These are phyloP conservation scores for Drosophila tropicalis DNA, from an alignment of 1,140 invertebrate species.

Conservation along the genomic window DNA sequence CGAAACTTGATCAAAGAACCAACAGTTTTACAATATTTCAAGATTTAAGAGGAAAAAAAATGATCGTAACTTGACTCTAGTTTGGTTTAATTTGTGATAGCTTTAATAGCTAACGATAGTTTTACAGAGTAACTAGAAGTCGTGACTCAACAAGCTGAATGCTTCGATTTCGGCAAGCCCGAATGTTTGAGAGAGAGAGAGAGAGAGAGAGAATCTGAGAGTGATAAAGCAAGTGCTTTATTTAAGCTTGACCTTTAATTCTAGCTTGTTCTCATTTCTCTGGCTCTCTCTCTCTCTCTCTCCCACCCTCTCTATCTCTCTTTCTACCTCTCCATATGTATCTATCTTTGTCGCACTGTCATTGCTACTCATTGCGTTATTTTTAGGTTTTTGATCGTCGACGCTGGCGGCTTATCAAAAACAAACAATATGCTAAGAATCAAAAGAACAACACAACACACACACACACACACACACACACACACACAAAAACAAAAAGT, in stretches of 20 bases:
- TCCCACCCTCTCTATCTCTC: not conserved
- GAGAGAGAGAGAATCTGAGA: constrained; percentile 11
- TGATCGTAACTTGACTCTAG: no score
- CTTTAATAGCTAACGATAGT: not conserved
- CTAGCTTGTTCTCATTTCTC: constrained; percentile 14
- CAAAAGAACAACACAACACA: not conserved
- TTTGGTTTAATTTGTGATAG: no score
- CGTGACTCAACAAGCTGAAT: constrained; percentile 31
- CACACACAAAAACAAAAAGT: not conserved
- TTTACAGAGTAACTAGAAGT: not conserved
- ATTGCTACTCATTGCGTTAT: constrained; percentile 25
- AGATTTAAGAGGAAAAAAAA: no score
- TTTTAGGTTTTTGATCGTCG: constrained; percentile 35
- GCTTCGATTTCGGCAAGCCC: constrained; percentile 27
- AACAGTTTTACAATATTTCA: no score
- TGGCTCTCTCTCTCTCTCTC: constrained; percentile 1
- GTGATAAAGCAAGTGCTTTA: constrained; percentile 27
- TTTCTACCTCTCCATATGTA: not conserved
- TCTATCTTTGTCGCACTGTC: constrained; percentile 29
- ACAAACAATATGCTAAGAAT: constrained; percentile 13
- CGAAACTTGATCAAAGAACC: no score
- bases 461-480: not conserved
- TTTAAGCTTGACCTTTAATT: constrained; percentile 38
- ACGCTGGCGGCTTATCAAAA: constrained; percentile 63
- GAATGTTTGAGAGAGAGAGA: constrained; percentile 40